Conservation (phyloP, 2,797 vertebrate genomes). For the Cynodonichthys magdalenae region DNA sequence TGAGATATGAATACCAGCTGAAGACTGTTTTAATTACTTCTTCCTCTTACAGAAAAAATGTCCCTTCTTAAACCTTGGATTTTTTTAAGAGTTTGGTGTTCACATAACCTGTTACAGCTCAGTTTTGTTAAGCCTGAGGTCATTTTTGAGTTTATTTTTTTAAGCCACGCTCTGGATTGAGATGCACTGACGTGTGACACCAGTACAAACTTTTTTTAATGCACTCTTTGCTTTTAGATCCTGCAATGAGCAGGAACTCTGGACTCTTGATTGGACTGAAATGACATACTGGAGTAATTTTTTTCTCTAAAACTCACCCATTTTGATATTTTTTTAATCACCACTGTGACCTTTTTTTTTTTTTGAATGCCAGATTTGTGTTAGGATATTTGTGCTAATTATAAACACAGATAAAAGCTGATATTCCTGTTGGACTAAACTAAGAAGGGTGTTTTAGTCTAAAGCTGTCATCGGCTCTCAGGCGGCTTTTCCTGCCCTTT, state of each 20-base stretch:
- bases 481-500: slow-evolving; percentile 31
- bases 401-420: background rate
- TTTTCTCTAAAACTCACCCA: background rate
- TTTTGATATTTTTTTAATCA: background rate
- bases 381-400: background rate
- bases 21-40: background rate
- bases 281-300: slow-evolving; percentile 16
- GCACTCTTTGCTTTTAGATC: slow-evolving; percentile 11
- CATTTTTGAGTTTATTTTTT: background rate
- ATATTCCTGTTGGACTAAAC: slow-evolving; percentile 3
- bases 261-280: slow-evolving; percentile 35
- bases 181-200: slow-evolving; percentile 47
- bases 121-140: slow-evolving; percentile 1
- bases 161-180: slow-evolving; percentile 15
- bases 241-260: slow-evolving; percentile 49
- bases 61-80: slow-evolving; percentile 1
- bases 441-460: slow-evolving; percentile 2
- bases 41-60: slow-evolving; percentile 1
- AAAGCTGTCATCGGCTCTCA: background rate
- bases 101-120: background rate
- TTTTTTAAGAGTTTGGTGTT: background rate
- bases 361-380: too few relatives aligned
- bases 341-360: too few relatives aligned
- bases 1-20: background rate
- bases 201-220: slow-evolving; percentile 18